These are phyloP conservation scores for Drosophila pectinifera DNA, from an alignment of 1,140 invertebrate genomes.

Conservation along the genomic window DNA sequence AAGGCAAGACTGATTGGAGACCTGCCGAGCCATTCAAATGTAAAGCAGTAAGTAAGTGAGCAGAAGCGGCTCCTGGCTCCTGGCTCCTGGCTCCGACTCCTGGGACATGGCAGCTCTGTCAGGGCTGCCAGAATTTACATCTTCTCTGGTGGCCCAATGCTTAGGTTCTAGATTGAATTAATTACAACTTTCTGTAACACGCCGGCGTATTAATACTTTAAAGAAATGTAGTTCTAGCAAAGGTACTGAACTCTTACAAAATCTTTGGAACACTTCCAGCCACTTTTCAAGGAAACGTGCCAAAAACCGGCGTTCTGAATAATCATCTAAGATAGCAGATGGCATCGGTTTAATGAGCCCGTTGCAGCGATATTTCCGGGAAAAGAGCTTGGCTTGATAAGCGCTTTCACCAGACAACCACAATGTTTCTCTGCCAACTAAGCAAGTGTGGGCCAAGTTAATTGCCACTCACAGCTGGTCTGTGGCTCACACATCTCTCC, in stretches of 20 bases:
- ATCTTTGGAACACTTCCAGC: neutral
- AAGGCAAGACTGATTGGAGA: constrained; percentile 49
- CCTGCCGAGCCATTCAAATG: constrained; percentile 27
- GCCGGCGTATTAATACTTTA: too few relatives aligned
- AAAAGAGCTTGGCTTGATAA: neutral
- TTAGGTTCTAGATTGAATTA: too few relatives aligned
- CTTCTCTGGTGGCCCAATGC: too few relatives aligned
- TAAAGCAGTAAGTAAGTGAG: constrained; percentile 21
- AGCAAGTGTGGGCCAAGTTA: constrained; percentile 13
- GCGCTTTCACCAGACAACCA: constrained; percentile 5
- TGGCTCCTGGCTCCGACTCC: neutral
- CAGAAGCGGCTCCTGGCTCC: neutral
- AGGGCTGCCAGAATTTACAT: neutral
- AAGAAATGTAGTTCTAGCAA: too few relatives aligned
- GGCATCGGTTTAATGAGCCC: neutral
- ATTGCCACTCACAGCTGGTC: constrained; percentile 5
- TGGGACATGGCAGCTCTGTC: neutral
- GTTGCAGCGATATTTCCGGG: too few relatives aligned
- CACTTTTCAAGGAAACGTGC: constrained; percentile 1
- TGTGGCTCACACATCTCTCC: neutral
- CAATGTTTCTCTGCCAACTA: constrained; percentile 15
- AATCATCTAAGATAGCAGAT: too few relatives aligned
- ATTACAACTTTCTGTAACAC: neutral
- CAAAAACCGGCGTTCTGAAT: too few relatives aligned
- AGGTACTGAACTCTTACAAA: neutral